Evolutionary conservation across 1,140 invertebrate species (phyloP), one percentile per base, ranked within the genome.

Genomic region (Sycophila sp.): DNA sequence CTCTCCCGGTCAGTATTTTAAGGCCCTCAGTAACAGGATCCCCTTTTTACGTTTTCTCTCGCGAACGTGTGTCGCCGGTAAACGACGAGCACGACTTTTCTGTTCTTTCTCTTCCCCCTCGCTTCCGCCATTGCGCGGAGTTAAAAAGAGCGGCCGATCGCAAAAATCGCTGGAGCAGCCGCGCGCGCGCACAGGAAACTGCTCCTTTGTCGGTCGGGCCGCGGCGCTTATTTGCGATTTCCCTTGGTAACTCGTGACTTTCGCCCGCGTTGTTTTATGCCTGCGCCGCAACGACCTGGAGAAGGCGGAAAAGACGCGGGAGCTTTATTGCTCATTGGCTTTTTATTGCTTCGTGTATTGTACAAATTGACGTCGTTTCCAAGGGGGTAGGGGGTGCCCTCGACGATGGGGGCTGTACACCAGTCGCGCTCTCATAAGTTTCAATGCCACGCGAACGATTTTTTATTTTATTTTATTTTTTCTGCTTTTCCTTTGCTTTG

Each of bases 261-360:
- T 7, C 36, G 47, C 28, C 28, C 36, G 47, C 28, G 30, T 64
- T 38, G 47, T 53, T 64, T 51, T 64, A 64, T 64, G 62, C 49
- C 36, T 38, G 17, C 8, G 10, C 19, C 13, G 28, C 15, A 47
- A 36, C 45, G 22, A 34, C 47, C n/a, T 30, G 11, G n/a, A 19
- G 32, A 53, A 26, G 62, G 32, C 15, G 47, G 26, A 38, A 53
- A 19, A 36, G 32, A 32, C 28, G 45, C 45, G 42, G 42, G n/a
- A 49, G 47, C 17, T 64, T 51, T 64, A 53, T 38, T 38, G 47
- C 32, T 64, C 53, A 64, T 64, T 64, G 47, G 34, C 11, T 47
- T 64, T 64, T 64, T 64, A 64, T 47, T 53, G 47, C 47, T 53
- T 55, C 34, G 47, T 53, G 19, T 53, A 64, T 64, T 53, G 17